phyloP scores from a whole-genome alignment of 2,797 vertebrate genomes.

The Astyanax mexicanus region DNA sequence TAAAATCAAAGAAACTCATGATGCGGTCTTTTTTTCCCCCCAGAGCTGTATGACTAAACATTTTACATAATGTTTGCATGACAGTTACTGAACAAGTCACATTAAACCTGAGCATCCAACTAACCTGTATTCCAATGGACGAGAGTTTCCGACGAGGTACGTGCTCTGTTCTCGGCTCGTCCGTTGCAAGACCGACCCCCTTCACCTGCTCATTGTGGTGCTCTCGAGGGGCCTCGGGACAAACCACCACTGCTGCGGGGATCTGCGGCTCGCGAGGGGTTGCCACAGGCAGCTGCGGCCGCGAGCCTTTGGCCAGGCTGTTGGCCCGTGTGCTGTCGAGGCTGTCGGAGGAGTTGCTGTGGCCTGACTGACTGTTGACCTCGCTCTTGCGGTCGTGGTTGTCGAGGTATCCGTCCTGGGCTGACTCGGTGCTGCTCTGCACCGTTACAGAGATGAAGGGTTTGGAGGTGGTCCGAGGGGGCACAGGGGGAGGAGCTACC shows the following conservation, averaged over 20 bases:
- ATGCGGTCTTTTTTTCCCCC: too few species aligned
- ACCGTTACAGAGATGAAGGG: constrained; percentile 98
- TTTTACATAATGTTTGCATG: too few species aligned
- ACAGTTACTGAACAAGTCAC: too few species aligned
- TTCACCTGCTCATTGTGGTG: constrained; percentile 86
- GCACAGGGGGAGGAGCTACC: constrained; percentile 92
- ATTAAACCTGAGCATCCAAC: constrained; percentile 38
- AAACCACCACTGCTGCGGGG: constrained; percentile 57
- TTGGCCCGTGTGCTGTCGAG: constrained; percentile 93
- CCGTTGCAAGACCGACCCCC: constrained; percentile 79
- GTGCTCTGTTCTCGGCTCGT: constrained; percentile 83
- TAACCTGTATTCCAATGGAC: constrained; percentile 98
- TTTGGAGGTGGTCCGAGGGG: constrained; percentile 96
- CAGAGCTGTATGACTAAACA: too few species aligned
- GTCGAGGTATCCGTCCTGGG: constrained; percentile 97
- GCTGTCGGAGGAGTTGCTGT: constrained; percentile 98
- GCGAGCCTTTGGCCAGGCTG: constrained; percentile 86
- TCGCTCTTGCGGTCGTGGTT: constrained; percentile 94
- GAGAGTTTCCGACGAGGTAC: constrained; percentile 94
- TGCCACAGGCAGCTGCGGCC: constrained; percentile 78
- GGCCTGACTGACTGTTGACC: constrained; percentile 95
- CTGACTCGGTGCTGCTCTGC: constrained; percentile 98
- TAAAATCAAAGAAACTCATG: too few species aligned
- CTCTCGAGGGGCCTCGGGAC: constrained; percentile 39
- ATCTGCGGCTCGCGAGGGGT: constrained; percentile 68